Base-by-base conservation (phyloP, 64 coral and sea anemone species). In the Stylophora pistillata region DNA sequence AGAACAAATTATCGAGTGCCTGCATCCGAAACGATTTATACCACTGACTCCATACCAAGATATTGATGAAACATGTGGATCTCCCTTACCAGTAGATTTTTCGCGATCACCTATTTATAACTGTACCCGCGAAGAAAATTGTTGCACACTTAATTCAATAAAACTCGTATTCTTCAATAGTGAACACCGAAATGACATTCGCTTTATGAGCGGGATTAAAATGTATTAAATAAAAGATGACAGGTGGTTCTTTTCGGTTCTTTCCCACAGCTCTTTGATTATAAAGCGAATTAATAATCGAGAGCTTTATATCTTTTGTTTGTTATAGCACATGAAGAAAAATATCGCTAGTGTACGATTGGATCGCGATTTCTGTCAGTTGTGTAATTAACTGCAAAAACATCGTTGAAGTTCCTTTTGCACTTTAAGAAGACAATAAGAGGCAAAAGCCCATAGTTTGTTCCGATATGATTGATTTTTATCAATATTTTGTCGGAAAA, bases 251-350 rank as follows among this genome's bases (percentile, higher is more conserved):
- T 53, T 13, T 29, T n/a, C 53, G 15, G 20, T 13, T n/a, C 53
- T 78, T 78, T 78, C 75, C 56, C 75, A 78, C 75, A 29, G 14
- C n/a, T 28, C 9, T 56, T 78, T 12, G 25, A 13, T 41, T 78
- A 56, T 56, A 53, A 73, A 56, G 58, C 17, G 58, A 18, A 60
- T 60, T n/a, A n/a, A 25, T 68, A 28, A 68, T 21, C 23, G 64
- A 68, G 26, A 11, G 10, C 26, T 23, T 25, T 26, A 68, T 68
- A n/a, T 68, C 26, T 68, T 11, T 68, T 25, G 26, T 25, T 68
- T 68, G 17, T 12, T 0, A 60, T 60, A 15, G 58, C 58, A 60
- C 58, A 12, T 60, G 64, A 21, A 12, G 37, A 28, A 68, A 7
- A 68, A 21, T 21, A 68, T 68, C 11, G 17, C 64, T 25, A 25